Evolutionary conservation across 1,140 invertebrate species (phyloP), one percentile per base, ranked within the genome.

Genomic region (Hypsibius dujardini): DNA sequence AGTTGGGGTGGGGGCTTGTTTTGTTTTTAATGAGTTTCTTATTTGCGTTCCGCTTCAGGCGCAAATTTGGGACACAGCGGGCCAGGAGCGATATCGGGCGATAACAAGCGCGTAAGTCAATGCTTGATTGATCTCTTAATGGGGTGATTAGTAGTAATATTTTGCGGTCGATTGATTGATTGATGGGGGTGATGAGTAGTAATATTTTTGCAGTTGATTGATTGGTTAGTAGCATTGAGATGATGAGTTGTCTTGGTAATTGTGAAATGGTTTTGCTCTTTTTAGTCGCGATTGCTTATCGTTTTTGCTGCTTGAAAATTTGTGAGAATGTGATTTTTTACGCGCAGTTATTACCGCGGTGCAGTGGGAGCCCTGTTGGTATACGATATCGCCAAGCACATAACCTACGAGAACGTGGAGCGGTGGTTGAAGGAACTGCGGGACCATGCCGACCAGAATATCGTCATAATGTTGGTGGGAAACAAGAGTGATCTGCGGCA

Each of bases 11-110:
- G 7, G n/a, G 7, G n/a, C n/a, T 7, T 56, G 50, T 56, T 56
- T n/a, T n/a, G n/a, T n/a, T 56, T 7, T 7, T 7, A 56, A 56
- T 56, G 7, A 56, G 50, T 56, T 7, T 56, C n/a, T 7, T 56
- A 7, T 56, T 7, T 56, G 7, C 50, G n/a, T 56, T 56, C 50
- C 50, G 7, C n/a, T 7, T 56, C 50, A 56, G 50, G 95, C 95
- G 76, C 95, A 98, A 85, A 98, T 98, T 79, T 98, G 95, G 95
- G 95, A 99, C 83, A 98, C 95, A 70, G 95, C 95, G 73, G 95
- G 95, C n/a, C 95, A 99, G 81, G 95, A 99, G 82, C 85, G 95
- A 78, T 98, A 98, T 83, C 84, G 95, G 76, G 95, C 95, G 71
- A 98, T 98, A 77, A 97, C 93, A 72, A 94, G 90, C 75, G 92